These are phyloP conservation scores for Thamnophis sirtalis DNA, from an alignment of 2,113 vertebrate species.

Conservation along the genomic window DNA sequence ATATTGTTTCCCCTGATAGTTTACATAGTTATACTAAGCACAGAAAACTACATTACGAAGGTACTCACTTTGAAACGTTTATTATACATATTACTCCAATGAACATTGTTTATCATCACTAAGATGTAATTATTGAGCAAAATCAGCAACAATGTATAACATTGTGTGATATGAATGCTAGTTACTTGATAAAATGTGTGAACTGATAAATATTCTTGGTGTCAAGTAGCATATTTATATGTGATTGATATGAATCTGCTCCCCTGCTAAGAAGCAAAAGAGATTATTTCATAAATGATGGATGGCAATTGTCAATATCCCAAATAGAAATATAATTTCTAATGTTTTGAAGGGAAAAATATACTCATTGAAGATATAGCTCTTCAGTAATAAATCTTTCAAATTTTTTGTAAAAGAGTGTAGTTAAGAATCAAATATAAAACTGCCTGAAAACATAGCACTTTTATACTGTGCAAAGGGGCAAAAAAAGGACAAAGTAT, in stretches of 20 bases:
- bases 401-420: background rate
- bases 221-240: background rate
- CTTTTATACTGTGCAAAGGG: background rate
- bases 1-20: background rate
- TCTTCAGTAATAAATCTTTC: background rate
- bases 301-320: constrained; percentile 16
- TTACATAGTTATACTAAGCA: background rate
- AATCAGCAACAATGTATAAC: background rate
- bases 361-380: background rate
- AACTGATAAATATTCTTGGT: background rate
- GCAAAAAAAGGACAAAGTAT: background rate
- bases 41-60: background rate
- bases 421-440: background rate
- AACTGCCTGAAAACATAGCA: background rate
- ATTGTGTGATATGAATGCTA: background rate
- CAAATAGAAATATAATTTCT: constrained; percentile 30
- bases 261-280: constrained; percentile 27
- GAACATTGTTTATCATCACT: background rate
- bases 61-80: background rate
- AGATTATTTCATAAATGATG: constrained; percentile 28
- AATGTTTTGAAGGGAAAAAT: constrained; percentile 37
- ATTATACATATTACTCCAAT: background rate
- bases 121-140: background rate
- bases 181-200: background rate
- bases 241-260: constrained; percentile 6